Evolutionary conservation across 2,113 vertebrate genomes (phyloP).

Genomic region (Alectura lathami): DNA sequence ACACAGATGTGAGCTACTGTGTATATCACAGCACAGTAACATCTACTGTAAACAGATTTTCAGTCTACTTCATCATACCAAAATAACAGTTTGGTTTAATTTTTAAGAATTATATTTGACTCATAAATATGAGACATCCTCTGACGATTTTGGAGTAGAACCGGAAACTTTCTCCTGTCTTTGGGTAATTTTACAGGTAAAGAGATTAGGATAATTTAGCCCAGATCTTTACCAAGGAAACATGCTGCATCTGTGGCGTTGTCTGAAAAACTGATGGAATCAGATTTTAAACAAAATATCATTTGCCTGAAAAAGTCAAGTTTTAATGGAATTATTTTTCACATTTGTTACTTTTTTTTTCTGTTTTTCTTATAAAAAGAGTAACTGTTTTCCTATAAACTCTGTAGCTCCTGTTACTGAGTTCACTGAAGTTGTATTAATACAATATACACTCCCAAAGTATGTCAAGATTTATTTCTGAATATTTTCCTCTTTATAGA

Average conservation of each 20-base stretch:
- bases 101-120: not conserved
- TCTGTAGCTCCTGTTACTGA: not conserved
- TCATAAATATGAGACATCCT: not conserved
- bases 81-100: not conserved
- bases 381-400: too few species aligned
- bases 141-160: not conserved
- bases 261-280: not conserved
- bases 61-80: not conserved
- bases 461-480: not conserved
- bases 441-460: not conserved
- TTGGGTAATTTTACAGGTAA: not conserved
- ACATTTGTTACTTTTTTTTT: not conserved
- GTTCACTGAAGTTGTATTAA: not conserved
- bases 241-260: not conserved
- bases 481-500: not conserved
- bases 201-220: not conserved
- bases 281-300: not conserved
- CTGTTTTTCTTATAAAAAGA: not conserved
- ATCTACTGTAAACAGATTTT: not conserved
- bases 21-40: not conserved
- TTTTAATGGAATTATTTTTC: not conserved
- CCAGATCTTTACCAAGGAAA: not conserved
- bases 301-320: not conserved
- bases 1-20: accelerated
- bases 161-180: accelerated